Evolutionary conservation across 1,140 invertebrate genomes (phyloP).

Genomic region (Ridgeia piscesae): DNA sequence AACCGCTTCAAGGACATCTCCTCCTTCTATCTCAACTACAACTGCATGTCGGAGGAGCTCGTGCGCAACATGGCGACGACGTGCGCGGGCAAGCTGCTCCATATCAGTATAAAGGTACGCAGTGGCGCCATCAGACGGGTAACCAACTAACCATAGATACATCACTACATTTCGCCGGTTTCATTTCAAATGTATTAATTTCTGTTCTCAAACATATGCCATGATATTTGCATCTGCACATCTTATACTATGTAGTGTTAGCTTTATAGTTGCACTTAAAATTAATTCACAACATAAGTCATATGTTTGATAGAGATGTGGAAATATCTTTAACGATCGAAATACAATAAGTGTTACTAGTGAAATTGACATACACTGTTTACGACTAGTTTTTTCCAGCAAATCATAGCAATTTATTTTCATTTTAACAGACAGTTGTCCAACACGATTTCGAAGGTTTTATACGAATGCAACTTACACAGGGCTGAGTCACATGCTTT

Average conservation of each 20-base stretch:
- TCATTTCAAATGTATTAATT: not conserved
- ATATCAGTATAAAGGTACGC: conserved; percentile 10
- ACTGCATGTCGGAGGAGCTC: conserved; percentile 10
- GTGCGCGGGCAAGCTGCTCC: not conserved
- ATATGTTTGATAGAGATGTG: no score
- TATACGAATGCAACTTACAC: not conserved
- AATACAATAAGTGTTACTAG: no score
- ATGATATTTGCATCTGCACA: no score
- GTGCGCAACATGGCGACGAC: not conserved
- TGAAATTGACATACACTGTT: no score
- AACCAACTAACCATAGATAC: not conserved
- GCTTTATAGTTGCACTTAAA: no score
- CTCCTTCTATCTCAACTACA: conserved; percentile 13
- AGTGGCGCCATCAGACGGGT: not conserved
- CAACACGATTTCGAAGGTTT: not conserved
- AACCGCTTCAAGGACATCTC: conserved; percentile 1
- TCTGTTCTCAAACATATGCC: no score
- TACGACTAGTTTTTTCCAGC: no score
- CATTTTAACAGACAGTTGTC: not conserved
- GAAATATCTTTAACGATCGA: no score
- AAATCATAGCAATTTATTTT: no score
- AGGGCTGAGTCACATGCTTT: not conserved
- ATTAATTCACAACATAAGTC: no score
- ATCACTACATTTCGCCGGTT: not conserved
- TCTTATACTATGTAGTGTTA: no score